These are phyloP conservation scores for Pygmarrhopalites habei DNA, from an alignment of 1,140 invertebrate species.

Conservation along the genomic window DNA sequence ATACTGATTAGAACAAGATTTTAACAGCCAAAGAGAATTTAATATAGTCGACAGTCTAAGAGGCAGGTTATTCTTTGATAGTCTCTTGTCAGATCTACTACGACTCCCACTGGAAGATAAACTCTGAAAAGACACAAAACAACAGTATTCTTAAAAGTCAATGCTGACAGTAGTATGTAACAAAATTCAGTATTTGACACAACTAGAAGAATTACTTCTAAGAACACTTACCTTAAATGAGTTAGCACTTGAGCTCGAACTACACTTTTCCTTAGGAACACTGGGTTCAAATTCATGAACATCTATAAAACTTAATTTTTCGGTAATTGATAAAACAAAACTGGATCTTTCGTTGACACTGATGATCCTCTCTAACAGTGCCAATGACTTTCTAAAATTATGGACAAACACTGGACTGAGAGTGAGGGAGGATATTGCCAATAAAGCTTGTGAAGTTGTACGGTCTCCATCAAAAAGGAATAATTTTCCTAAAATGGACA, in stretches of 20 bases:
- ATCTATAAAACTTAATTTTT: slow-evolving; percentile 38
- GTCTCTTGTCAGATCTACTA: slow-evolving; percentile 7
- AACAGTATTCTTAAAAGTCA: no score
- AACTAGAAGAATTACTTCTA: no score
- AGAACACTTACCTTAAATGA: no score
- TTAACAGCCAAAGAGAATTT: slow-evolving; percentile 35
- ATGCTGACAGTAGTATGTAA: no score
- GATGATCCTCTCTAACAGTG: slow-evolving; percentile 28
- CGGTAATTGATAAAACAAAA: slow-evolving; percentile 36
- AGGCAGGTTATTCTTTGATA: slow-evolving; percentile 23
- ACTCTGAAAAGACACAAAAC: no score
- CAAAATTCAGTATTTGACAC: no score
- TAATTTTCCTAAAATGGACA: slow-evolving; percentile 31
- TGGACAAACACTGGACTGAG: slow-evolving; percentile 32
- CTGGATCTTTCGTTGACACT: slow-evolving; percentile 38
- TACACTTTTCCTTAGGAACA: slow-evolving; percentile 8
- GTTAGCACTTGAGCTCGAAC: slow-evolving; percentile 12
- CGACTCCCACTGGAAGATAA: slow-evolving; percentile 9
- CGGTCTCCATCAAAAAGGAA: slow-evolving; percentile 28
- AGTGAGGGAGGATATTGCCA: slow-evolving; percentile 32
- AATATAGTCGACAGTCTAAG: slow-evolving; percentile 28
- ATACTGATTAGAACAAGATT: slow-evolving; percentile 37
- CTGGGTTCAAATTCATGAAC: slow-evolving; percentile 29
- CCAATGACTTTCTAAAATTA: slow-evolving; percentile 37
- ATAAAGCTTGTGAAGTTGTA: slow-evolving; percentile 34